Base-by-base conservation (phyloP, 2,797 vertebrate genomes). In the Toxotes lorentzi region DNA sequence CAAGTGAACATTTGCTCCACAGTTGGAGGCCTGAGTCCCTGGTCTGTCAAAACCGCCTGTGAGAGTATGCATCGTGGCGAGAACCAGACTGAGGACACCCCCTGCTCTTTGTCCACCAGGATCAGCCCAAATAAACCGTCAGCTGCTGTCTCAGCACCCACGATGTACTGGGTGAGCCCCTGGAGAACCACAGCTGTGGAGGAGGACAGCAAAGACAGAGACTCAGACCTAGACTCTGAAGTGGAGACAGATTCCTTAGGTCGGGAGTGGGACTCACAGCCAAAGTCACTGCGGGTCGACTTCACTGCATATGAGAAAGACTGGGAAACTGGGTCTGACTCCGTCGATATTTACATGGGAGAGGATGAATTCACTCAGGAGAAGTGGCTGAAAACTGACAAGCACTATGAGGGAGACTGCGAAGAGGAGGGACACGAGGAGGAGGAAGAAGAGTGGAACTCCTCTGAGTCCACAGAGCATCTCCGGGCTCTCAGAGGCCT, bases 81-180 rank as follows among this genome's bases (percentile, higher is more conserved):
- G 19, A 73, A 10, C 48, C 72, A 57, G 47, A 53, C 38, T 47
- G 77, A 79, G 23, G 75, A 81, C 21, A 5, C 7, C 9, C 34
- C 51, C 47, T 12, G 19, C 69, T 56, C 78, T 60, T 40, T 61
- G 47, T 51, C 83, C n/a, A 27, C 68, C 3, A 63, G 19, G 17
- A 24, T 12, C 38, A 4, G 14, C 19, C 23, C 34, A 0, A 45
- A 24, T 4, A 58, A 62, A 71, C 35, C 82, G 10, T 13, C 76
- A 27, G 19, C 75, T 43, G 12, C 68, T 4, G 53, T 30, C 57
- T 70, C 83, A 5, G 47, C 74, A 24, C 70, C 92, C 38, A 50
- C 53, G 12, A 90, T 93, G 86, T 68, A 88, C 77, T 96, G 95
- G 95, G 92, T 96, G 68, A 96, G 95, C 81, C 88, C 91, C 41